These are phyloP conservation scores for Oxyruncus cristatus DNA, from an alignment of 2,113 vertebrate genomes.

Conservation along the genomic window DNA sequence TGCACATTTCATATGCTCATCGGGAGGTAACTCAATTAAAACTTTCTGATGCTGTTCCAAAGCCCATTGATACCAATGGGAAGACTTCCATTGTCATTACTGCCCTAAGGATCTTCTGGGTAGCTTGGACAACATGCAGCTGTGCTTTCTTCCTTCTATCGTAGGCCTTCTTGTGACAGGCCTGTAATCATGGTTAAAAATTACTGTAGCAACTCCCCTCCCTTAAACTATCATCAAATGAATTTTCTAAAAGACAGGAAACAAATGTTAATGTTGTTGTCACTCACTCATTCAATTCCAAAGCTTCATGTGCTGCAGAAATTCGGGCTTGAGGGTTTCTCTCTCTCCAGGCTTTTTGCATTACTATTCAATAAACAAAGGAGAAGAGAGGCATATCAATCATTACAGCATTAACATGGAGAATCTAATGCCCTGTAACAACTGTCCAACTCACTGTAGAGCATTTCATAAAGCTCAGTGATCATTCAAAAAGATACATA, in stretches of 20 bases:
- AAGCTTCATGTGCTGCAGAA: conserved; percentile 95
- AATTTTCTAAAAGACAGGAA: conserved; percentile 4
- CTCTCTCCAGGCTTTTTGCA: conserved; percentile 99
- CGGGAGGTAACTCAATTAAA: not conserved
- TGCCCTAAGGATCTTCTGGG: not conserved
- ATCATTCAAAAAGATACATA: not conserved
- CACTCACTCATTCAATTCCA: conserved; percentile 97
- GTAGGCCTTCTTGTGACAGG: not conserved
- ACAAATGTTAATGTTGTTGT: not conserved
- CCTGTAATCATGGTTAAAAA: not conserved
- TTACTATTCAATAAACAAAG: conserved; percentile 80
- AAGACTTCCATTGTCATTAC: not conserved
- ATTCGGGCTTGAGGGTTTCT: conserved; percentile 98
- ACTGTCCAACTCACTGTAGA: not conserved
- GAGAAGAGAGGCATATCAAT: conserved; percentile 32
- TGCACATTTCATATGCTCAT: not conserved
- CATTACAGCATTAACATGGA: conserved; percentile 3
- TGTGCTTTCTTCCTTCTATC: not conserved
- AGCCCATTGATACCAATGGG: not conserved
- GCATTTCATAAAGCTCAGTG: not conserved
- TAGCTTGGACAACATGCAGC: not conserved
- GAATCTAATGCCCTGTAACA: not conserved
- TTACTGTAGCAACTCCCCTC: not conserved
- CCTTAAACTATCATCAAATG: not conserved
- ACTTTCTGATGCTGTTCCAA: not conserved